A percentile compares a stretch with the other conserved stretches of the same genome.
These are phyloP conservation scores for Scaptomyza caliginosa DNA, from an alignment of 2,888 invertebrate species.

Conservation along the genomic window DNA sequence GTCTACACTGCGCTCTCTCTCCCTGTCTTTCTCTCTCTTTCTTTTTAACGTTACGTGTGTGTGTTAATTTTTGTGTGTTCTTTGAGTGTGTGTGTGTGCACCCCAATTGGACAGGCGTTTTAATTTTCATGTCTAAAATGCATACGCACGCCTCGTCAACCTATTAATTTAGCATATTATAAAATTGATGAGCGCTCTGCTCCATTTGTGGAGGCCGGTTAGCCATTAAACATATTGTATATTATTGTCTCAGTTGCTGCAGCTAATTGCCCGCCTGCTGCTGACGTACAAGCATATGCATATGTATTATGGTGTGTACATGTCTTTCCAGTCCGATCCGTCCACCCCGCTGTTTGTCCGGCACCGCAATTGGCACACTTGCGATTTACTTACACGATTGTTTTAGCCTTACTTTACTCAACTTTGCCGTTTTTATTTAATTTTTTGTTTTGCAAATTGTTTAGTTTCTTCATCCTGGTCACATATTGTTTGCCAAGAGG, in stretches of 20 bases:
- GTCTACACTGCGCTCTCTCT: constrained; percentile 41
- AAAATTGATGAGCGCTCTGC: constrained; percentile 30
- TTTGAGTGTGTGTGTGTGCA: constrained; percentile 19
- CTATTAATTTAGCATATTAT: constrained; percentile 58
- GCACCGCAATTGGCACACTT: constrained; percentile 34
- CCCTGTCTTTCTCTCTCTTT: background rate
- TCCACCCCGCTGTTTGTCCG: constrained; percentile 21
- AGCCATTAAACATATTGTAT: constrained; percentile 19
- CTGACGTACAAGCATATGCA: constrained; percentile 25
- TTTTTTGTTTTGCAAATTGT: background rate
- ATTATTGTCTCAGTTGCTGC: constrained; percentile 34
- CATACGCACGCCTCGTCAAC: constrained; percentile 44
- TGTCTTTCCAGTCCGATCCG: background rate
- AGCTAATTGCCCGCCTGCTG: constrained; percentile 46
- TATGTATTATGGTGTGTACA: constrained; percentile 6
- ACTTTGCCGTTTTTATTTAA: constrained; percentile 2
- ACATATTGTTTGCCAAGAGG: constrained; percentile 8
- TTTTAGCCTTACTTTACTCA: constrained; percentile 8
- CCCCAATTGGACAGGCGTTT: constrained; percentile 38
- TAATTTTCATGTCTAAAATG: constrained; percentile 34
- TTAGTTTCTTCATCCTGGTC: constrained; percentile 14
- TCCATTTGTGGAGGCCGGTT: constrained; percentile 15
- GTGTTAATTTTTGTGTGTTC: constrained; percentile 11
- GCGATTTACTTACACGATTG: constrained; percentile 31
- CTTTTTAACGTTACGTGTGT: constrained; percentile 7